Conservation (phyloP, 2,888 invertebrate species). For the Brachycybe producta region DNA sequence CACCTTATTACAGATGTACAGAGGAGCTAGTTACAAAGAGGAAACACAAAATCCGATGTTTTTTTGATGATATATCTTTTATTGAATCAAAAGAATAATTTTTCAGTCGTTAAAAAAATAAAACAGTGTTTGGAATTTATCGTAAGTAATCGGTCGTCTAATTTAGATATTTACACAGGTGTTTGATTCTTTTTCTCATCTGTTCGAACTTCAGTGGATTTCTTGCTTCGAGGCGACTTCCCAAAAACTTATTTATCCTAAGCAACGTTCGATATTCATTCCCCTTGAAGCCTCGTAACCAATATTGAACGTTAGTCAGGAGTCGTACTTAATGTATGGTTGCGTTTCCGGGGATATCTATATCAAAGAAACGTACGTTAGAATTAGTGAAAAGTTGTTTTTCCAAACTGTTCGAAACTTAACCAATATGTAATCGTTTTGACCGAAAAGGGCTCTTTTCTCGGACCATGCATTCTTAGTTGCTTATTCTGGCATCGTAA, state of each 20-base stretch:
- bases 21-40: no score
- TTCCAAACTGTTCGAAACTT: no score
- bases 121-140: no score
- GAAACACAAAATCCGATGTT: no score
- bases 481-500: constrained; percentile 50
- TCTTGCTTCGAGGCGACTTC: constrained; percentile 44
- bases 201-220: constrained; percentile 68
- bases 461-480: constrained; percentile 62
- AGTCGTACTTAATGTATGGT: constrained; percentile 68
- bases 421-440: constrained; percentile 88
- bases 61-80: no score
- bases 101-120: no score
- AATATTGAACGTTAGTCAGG: constrained; percentile 69
- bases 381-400: no score
- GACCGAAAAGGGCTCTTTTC: constrained; percentile 72
- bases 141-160: no score
- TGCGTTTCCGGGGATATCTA: constrained; percentile 75
- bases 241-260: constrained; percentile 53
- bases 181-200: constrained; percentile 55
- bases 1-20: no score
- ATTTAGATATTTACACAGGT: no score
- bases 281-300: constrained; percentile 78
- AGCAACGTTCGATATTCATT: constrained; percentile 57
- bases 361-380: no score
- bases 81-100: no score